Evolutionary conservation across 1,140 invertebrate species (phyloP).

Genomic region (Bombus sibiricus): DNA sequence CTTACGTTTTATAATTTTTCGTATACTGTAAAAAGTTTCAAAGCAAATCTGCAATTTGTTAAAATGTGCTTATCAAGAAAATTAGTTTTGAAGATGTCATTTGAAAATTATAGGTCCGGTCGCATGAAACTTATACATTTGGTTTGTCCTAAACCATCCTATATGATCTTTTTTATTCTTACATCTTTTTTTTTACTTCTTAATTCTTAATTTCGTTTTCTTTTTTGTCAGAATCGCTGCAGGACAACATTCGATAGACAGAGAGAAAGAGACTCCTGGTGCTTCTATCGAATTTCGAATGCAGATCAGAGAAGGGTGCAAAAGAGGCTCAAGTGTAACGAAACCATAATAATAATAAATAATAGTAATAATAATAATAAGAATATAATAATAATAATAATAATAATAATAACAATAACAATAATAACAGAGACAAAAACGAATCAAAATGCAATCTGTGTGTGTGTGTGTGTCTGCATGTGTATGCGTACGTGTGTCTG

Average conservation of each 20-base stretch:
- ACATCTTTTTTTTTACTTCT: too few species aligned
- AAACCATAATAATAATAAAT: constrained; percentile 36
- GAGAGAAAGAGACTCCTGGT: constrained; percentile 67
- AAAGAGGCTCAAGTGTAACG: constrained; percentile 68
- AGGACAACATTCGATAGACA: constrained; percentile 47
- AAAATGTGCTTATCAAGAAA: too few species aligned
- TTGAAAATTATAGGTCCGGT: too few species aligned
- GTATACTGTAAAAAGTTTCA: too few species aligned
- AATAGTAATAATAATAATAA: constrained; percentile 16
- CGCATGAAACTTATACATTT: too few species aligned
- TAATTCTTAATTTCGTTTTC: background rate
- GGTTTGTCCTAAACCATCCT: too few species aligned
- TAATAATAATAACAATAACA: constrained; percentile 26
- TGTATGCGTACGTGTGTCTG: constrained; percentile 22
- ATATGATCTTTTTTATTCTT: too few species aligned
- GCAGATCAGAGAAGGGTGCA: constrained; percentile 72
- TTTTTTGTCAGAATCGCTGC: constrained; percentile 44
- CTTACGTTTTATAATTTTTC: background rate
- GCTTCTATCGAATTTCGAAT: constrained; percentile 71
- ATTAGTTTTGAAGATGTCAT: too few species aligned
- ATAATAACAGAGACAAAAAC: constrained; percentile 44
- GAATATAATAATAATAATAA: constrained; percentile 26
- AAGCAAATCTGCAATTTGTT: too few species aligned
- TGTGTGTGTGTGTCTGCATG: background rate
- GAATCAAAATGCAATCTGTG: constrained; percentile 59